These are phyloP conservation scores for Oscheius onirici DNA, from an alignment of 2,888 invertebrate species.

Conservation along the genomic window DNA sequence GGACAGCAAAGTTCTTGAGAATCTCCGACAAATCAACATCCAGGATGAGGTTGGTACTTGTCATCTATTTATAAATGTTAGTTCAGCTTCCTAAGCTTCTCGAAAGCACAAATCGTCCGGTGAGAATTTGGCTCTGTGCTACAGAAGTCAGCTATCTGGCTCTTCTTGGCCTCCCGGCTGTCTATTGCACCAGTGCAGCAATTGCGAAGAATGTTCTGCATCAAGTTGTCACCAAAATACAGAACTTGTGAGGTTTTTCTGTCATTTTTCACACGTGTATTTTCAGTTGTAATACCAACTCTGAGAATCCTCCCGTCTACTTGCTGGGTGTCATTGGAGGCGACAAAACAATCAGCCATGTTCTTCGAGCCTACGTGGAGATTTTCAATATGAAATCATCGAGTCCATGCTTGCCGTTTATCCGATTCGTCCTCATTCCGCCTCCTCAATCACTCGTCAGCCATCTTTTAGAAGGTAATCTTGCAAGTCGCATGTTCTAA, in stretches of 20 bases:
- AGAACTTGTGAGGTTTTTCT: constrained; percentile 62
- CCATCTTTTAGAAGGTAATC: constrained; percentile 44
- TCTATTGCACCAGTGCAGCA: constrained; percentile 54
- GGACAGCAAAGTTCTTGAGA: background rate
- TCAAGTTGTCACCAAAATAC: constrained; percentile 64
- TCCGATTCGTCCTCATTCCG: constrained; percentile 66
- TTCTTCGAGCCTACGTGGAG: constrained; percentile 68
- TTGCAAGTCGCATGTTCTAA: background rate
- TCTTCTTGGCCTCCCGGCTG: constrained; percentile 37
- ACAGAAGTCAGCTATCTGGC: constrained; percentile 37
- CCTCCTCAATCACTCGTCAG: constrained; percentile 61
- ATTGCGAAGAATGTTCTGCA: constrained; percentile 56
- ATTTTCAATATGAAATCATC: constrained; percentile 67
- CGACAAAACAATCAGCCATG: constrained; percentile 64
- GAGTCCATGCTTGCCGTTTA: constrained; percentile 67
- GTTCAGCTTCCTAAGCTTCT: constrained; percentile 13
- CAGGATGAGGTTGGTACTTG: constrained; percentile 28
- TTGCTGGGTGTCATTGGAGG: constrained; percentile 66
- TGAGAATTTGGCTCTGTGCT: constrained; percentile 45
- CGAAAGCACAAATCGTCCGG: constrained; percentile 16
- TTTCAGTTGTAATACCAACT: constrained; percentile 70
- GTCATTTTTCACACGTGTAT: background rate
- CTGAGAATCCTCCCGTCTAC: constrained; percentile 61
- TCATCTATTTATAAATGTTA: background rate
- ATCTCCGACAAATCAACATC: constrained; percentile 31